phyloP scores from a whole-genome alignment of 2,113 vertebrate genomes.

The Semnornis frantzii region DNA sequence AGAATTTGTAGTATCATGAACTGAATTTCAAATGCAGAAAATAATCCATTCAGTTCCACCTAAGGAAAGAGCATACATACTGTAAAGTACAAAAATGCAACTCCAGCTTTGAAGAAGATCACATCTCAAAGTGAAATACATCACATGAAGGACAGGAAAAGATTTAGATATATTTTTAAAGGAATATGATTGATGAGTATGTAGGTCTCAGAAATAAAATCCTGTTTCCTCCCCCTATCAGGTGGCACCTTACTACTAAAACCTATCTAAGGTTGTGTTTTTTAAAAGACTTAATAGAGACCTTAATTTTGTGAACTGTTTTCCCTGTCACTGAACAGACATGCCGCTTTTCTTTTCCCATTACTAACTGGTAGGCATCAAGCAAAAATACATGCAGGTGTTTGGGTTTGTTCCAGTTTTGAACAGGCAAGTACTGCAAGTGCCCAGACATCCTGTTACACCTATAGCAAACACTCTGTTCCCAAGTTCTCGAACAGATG shows the following conservation, averaged over 20 bases:
- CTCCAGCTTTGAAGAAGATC: background rate
- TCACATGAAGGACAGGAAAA: background rate
- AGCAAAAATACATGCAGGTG: background rate
- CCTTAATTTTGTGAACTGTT: background rate
- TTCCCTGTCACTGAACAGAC: background rate
- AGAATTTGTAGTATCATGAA: background rate
- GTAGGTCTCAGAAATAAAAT: background rate
- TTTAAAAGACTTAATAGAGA: background rate
- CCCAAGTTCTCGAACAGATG: background rate
- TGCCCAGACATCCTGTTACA: background rate
- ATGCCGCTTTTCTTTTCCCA: background rate
- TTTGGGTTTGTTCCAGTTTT: background rate
- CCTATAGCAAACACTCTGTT: background rate
- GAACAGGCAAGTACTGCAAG: background rate
- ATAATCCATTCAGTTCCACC: background rate
- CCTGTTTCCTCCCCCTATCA: background rate
- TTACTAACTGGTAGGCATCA: background rate
- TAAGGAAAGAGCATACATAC: background rate
- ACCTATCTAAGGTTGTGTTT: background rate
- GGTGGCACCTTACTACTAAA: background rate
- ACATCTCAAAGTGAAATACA: background rate
- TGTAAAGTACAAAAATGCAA: background rate
- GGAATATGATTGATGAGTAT: accelerated
- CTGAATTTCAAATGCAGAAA: background rate
- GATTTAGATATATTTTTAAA: background rate